phyloP scores from a whole-genome alignment of 2,888 invertebrate genomes.

The Acronicta alni region DNA sequence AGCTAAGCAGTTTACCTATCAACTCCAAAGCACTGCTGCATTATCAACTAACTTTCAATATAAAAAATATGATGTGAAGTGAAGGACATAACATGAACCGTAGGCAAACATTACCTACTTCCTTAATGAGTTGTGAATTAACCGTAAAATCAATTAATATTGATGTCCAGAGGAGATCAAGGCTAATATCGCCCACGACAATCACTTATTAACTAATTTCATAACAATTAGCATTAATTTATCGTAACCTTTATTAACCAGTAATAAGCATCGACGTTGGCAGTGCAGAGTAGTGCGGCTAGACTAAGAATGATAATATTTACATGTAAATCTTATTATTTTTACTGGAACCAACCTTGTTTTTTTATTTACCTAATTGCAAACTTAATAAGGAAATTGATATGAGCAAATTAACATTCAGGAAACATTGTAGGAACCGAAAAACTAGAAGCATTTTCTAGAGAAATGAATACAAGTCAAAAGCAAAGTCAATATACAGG shows the following conservation, averaged over 20 bases:
- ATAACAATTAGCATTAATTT: constrained; percentile 74
- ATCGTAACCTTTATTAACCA: constrained; percentile 62
- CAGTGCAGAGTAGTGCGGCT: not conserved
- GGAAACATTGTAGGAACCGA: not conserved
- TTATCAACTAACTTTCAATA: too few relatives aligned
- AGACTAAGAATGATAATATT: not conserved
- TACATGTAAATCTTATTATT: not conserved
- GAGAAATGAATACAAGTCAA: too few relatives aligned
- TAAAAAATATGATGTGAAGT: too few relatives aligned
- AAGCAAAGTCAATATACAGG: constrained; percentile 11
- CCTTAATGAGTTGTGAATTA: constrained; percentile 22
- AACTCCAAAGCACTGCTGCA: too few relatives aligned
- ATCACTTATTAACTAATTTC: constrained; percentile 73
- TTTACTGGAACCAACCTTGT: not conserved
- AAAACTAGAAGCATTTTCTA: not conserved
- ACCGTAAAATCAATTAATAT: constrained; percentile 53
- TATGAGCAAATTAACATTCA: not conserved
- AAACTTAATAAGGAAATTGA: not conserved
- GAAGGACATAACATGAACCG: not conserved
- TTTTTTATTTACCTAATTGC: not conserved
- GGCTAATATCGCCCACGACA: constrained; percentile 72
- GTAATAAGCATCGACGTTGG: constrained; percentile 47
- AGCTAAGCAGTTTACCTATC: too few relatives aligned
- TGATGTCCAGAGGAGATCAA: constrained; percentile 65
- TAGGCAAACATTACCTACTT: not conserved